Base-by-base conservation (phyloP, 2,888 invertebrate species). In the Sialis fuliginosa region DNA sequence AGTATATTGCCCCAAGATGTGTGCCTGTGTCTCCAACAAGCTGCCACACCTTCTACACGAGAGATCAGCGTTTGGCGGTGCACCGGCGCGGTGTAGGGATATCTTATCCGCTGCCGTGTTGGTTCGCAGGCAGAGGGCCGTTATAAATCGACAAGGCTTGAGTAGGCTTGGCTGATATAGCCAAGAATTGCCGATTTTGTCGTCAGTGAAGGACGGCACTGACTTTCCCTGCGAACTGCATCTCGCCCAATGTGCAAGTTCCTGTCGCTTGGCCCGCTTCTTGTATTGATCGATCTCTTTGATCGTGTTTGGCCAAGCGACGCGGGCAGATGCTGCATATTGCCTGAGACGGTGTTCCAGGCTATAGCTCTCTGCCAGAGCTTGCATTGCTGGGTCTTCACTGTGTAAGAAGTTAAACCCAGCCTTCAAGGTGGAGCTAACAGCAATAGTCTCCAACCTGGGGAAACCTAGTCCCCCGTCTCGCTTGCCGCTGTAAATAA, bases 401-500 rank as follows among this genome's bases (percentile, higher is more conserved):
- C 31, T 22, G 8, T 37, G 10, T 9, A 22, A 6, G 8, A 39
- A 46, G 39, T 12, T 43, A 2, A 48, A 45, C 30, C 55, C 56
- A 5, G 50, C 46, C 46, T 49, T 49, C 12, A 56, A 46, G 40
- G 48, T 51, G 13, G 53, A 42, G 10, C 48, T 8, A 6, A 49
- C 45, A 8, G 53, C 48, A 9, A 54, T 45, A n/a, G 43, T 45
- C 47, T 58, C 55, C 30, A 60, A 48, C 46, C 52, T 55, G 34
- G 57, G 56, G 30, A 60, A 45, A 33, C 59, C 59, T 51, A 61
- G 51, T 51, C 59, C 57, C 39, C 60, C 59, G 51, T 60, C 59
- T 49, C 51, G 44, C 53, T 54, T 58, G 42, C 54, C 48, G 46
- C 55, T 52, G 48, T 58, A 55, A 1, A 62, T 7, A 7, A 60